A percentile compares a stretch with the other conserved stretches of the same genome.
Conservation (phyloP, 2,113 vertebrate species). For the Talpa occidentalis region DNA sequence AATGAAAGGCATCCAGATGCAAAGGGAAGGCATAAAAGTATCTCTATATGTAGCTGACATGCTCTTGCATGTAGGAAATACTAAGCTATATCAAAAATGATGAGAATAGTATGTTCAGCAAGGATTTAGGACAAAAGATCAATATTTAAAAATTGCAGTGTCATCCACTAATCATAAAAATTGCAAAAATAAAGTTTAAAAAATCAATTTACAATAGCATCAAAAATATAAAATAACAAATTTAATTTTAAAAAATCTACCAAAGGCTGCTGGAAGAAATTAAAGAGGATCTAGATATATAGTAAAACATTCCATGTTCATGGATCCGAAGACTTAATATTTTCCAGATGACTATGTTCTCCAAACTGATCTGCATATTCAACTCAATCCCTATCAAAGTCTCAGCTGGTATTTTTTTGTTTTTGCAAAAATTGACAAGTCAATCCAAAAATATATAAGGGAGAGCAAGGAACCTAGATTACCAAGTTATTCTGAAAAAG, state of each 20-base stretch:
- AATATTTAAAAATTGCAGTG: not conserved
- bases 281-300: not conserved
- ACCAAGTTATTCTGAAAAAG: slow-evolving; percentile 2
- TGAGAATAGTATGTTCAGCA: not conserved
- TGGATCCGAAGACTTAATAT: not conserved
- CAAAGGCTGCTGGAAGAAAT: not conserved
- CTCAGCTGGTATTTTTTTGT: not conserved
- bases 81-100: not conserved
- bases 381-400: not conserved
- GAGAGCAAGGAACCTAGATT: not conserved
- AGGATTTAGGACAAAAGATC: not conserved
- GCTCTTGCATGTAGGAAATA: not conserved
- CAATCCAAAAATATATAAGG: not conserved
- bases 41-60: not conserved
- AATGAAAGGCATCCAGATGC: not conserved
- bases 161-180: not conserved
- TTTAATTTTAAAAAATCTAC: not conserved
- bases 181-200: not conserved
- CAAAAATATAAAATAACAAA: not conserved
- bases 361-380: not conserved
- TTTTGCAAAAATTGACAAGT: not conserved
- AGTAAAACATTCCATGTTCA: not conserved
- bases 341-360: not conserved
- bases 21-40: not conserved
- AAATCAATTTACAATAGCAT: not conserved